Evolutionary conservation across 2,797 vertebrate genomes (phyloP), one percentile per base, ranked within the genome.

Genomic region (Pogonophryne albipinna): DNA sequence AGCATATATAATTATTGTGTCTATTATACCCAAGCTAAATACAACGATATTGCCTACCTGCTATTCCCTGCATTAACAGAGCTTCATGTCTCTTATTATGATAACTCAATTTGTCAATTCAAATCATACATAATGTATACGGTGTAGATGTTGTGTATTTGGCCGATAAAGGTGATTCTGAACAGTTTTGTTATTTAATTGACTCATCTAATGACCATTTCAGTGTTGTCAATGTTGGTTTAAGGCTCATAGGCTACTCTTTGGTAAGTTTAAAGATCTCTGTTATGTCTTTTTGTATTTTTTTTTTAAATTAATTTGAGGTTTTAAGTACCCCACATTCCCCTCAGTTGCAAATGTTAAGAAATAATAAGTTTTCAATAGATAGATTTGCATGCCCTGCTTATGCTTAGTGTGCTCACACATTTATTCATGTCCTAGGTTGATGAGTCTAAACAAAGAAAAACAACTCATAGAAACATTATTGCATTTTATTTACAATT

Each of bases 401-500:
- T 38, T 38, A 9, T 38, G 34, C 34, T 38, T 38, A 38, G 27
- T 38, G 34, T 38, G 42, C 20, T 62, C 20, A 59, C 20, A 44
- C 15, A 55, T 52, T 16, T 34, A 50, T 62, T 13, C 4, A 34
- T 55, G 15, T 45, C 15, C 55, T 51, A 20, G 34, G 9, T 47
- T 49, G 9, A 41, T 1, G 6, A 2, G 16, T 44, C 20, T 19
- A 46, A 53, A 0, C 4, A 47, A 53, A 19, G 4, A 13, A n/a
- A 20, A 58, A 14, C 19, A 47, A 4, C 4, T 7, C 6, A 45
- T 85, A 83, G 47, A 85, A 80, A 87, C 41, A 74, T 57, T 51
- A 68, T 49, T 66, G 12, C 42, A 58, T 82, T 90, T 89, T 86
- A 92, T 90, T 84, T 19, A 80, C 76, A 71, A 64, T 46, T 77